A percentile compares a stretch with the other conserved stretches of the same genome.
Conservation (phyloP, 2,888 invertebrate species). For the Elaeidobius kamerunicus region DNA sequence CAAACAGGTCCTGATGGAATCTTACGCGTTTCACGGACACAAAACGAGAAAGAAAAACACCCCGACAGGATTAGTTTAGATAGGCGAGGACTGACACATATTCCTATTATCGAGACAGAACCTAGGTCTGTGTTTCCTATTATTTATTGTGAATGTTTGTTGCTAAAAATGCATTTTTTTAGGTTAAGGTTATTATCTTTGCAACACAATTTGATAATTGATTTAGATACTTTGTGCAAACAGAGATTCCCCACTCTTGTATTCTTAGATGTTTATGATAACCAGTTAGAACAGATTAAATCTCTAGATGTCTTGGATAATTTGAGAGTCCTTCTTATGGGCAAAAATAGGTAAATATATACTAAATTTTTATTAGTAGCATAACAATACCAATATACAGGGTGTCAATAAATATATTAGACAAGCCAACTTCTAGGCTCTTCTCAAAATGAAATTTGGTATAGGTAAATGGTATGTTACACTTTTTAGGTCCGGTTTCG, state of each 20-base stretch:
- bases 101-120: conserved; percentile 81
- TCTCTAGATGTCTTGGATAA: conserved; percentile 74
- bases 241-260: conserved; percentile 70
- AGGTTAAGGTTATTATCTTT: conserved; percentile 78
- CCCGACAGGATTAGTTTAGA: conserved; percentile 89
- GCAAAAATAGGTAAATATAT: conserved; percentile 84
- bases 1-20: conserved; percentile 64
- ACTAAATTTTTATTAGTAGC: no score
- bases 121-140: conserved; percentile 21
- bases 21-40: conserved; percentile 66
- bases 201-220: conserved; percentile 86
- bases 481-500: no score
- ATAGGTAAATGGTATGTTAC: no score
- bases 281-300: conserved; percentile 85
- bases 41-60: conserved; percentile 76
- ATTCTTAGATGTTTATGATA: conserved; percentile 92
- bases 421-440: no score
- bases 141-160: no score
- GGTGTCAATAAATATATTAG: no score
- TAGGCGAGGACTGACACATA: conserved; percentile 75
- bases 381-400: background rate
- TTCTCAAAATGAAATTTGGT: no score
- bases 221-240: conserved; percentile 61
- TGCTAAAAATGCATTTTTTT: no score
- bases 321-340: conserved; percentile 81